A percentile compares a stretch with the other conserved stretches of the same genome.
Conservation (phyloP, 2,113 vertebrate species). For the Corynorhinus townsendii region DNA sequence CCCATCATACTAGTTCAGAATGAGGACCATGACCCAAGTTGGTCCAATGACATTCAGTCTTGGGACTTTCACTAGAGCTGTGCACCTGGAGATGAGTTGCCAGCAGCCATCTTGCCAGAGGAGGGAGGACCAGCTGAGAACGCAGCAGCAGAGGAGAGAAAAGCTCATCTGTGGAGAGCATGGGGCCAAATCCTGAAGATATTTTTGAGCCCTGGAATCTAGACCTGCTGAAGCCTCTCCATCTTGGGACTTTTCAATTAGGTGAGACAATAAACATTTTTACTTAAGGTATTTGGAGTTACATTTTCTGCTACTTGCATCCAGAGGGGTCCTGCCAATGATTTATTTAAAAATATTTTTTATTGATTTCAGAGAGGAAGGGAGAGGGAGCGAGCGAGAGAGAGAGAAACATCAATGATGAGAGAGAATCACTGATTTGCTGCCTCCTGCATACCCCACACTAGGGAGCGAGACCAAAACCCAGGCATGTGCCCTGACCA, state of each 20-base stretch:
- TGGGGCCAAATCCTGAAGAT: neutral
- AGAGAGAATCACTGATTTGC: too few relatives aligned
- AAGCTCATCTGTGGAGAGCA: neutral
- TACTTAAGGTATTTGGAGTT: conserved; percentile 11
- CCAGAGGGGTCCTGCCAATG: neutral
- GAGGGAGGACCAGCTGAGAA: neutral
- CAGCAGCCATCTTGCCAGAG: neutral
- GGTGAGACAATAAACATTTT: conserved; percentile 6
- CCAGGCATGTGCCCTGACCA: too few relatives aligned
- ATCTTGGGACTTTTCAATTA: neutral
- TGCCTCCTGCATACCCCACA: too few relatives aligned
- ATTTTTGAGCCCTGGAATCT: neutral
- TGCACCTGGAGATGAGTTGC: neutral
- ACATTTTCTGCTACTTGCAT: conserved; percentile 39
- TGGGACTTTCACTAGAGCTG: neutral
- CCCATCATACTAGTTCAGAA: neutral
- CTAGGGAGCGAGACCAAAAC: too few relatives aligned
- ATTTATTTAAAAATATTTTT: neutral
- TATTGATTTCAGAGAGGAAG: too few relatives aligned
- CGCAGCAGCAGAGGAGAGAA: neutral
- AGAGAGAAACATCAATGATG: too few relatives aligned
- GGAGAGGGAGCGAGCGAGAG: too few relatives aligned
- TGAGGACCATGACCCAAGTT: neutral
- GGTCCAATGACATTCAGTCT: neutral
- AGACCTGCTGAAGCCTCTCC: neutral